A percentile compares a stretch with the other conserved stretches of the same genome.
Evolutionary conservation across 2,797 vertebrate genomes (phyloP).

Genomic region (Rhinophrynus dorsalis): DNA sequence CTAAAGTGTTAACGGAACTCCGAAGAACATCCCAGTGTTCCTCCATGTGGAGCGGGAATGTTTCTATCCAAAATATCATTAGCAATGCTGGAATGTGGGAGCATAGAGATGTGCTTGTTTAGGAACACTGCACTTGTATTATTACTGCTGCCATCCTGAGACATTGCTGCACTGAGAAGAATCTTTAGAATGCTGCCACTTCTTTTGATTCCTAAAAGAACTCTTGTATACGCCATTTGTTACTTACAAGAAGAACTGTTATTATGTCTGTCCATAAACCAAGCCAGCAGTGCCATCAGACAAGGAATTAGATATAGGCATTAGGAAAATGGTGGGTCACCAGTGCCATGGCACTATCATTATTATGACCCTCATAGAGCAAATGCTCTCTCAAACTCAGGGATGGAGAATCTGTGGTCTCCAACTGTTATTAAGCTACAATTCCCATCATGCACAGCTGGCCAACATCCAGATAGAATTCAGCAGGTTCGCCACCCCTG

Average conservation of each 20-base stretch:
- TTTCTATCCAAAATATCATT: slow-evolving; percentile 61
- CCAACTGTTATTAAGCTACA: too few relatives aligned
- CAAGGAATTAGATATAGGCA: too few relatives aligned
- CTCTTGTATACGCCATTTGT: slow-evolving; percentile 73
- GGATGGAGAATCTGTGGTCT: too few relatives aligned
- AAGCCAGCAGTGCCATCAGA: slow-evolving; percentile 60
- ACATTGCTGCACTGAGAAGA: slow-evolving; percentile 85
- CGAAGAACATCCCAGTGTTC: slow-evolving; percentile 8
- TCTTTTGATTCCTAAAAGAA: slow-evolving; percentile 83
- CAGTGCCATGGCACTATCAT: too few relatives aligned
- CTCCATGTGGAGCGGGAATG: slow-evolving; percentile 54
- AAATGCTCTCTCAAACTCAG: too few relatives aligned
- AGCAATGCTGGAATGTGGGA: slow-evolving; percentile 60
- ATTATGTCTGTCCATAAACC: slow-evolving; percentile 70
- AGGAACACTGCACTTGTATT: slow-evolving; percentile 57
- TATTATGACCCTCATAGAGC: too few relatives aligned
- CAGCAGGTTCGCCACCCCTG: too few relatives aligned
- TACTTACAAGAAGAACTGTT: slow-evolving; percentile 69
- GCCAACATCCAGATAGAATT: too few relatives aligned
- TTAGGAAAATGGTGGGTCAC: too few relatives aligned
- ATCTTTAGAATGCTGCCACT: slow-evolving; percentile 92
- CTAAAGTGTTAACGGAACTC: slow-evolving; percentile 52
- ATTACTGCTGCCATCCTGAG: slow-evolving; percentile 61
- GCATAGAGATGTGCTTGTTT: slow-evolving; percentile 65
- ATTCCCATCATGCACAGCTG: too few relatives aligned